Percentiles rank a stretch among this genome's conserved stretches.
phyloP scores from a whole-genome alignment of 92 coral and sea anemone species.

The Muricea muricata region DNA sequence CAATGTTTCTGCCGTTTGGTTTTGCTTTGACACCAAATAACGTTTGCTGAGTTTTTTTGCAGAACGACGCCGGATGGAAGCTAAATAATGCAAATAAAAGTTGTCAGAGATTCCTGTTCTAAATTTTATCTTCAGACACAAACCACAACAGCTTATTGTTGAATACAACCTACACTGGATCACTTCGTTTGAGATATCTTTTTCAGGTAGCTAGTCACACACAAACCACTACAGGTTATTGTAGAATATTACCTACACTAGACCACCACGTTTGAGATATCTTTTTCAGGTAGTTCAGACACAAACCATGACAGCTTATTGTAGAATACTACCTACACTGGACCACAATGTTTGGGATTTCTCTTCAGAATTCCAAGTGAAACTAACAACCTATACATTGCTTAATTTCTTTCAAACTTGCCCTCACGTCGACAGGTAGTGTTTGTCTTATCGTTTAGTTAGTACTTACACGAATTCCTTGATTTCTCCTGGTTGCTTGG shows the following conservation, averaged over 20 bases:
- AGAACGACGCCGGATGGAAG: slow-evolving; percentile 63
- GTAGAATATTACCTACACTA: too few species aligned
- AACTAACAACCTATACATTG: not conserved
- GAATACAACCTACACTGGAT: not conserved
- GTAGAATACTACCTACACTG: too few species aligned
- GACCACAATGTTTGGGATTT: not conserved
- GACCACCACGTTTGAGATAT: too few species aligned
- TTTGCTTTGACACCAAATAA: slow-evolving; percentile 60
- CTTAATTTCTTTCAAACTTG: not conserved
- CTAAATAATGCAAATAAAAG: slow-evolving; percentile 36
- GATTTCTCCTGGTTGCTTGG: slow-evolving; percentile 23
- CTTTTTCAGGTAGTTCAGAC: too few species aligned
- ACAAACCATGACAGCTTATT: too few species aligned
- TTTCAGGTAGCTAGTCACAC: not conserved
- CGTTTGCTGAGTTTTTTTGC: slow-evolving; percentile 70
- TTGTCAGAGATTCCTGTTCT: not conserved
- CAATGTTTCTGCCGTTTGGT: slow-evolving; percentile 82
- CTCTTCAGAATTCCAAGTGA: too few species aligned
- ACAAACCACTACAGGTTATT: not conserved
- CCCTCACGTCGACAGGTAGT: not conserved
- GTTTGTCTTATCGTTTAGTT: slow-evolving; percentile 4
- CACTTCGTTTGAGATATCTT: not conserved
- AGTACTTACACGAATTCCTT: slow-evolving; percentile 27
- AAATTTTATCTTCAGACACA: not conserved
- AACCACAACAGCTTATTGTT: not conserved